These are phyloP conservation scores for Rhabdornis inornatus DNA, from an alignment of 2,113 vertebrate species.

Conservation along the genomic window DNA sequence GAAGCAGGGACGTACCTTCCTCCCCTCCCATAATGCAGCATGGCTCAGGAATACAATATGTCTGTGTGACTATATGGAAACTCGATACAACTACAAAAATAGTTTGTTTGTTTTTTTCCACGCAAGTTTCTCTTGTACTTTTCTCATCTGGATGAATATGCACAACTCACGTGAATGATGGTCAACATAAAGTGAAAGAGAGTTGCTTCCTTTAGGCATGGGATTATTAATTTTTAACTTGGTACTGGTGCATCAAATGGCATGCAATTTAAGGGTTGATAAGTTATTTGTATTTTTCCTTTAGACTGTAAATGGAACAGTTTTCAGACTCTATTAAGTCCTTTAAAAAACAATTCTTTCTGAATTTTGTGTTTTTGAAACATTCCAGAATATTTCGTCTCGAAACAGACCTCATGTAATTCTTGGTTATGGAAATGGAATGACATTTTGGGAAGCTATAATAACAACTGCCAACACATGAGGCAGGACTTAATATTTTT, in stretches of 20 bases:
- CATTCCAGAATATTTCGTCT: background rate
- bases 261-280: background rate
- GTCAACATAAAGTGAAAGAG: background rate
- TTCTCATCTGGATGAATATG: background rate
- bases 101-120: too few species aligned
- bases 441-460: background rate
- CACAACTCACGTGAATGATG: background rate
- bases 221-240: conserved; percentile 4
- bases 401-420: background rate
- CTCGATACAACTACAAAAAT: too few species aligned
- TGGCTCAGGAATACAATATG: background rate
- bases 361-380: background rate
- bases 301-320: background rate
- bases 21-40: background rate
- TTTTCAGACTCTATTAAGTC: background rate
- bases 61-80: too few species aligned
- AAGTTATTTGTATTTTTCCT: background rate
- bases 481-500: background rate
- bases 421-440: background rate
- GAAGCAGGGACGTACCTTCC: background rate
- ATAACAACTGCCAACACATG: background rate
- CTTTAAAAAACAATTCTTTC: background rate
- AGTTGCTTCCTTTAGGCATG: background rate
- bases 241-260: background rate
- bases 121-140: too few species aligned